These are phyloP conservation scores for Aepyceros melampus DNA, from an alignment of 2,113 vertebrate species.

Conservation along the genomic window DNA sequence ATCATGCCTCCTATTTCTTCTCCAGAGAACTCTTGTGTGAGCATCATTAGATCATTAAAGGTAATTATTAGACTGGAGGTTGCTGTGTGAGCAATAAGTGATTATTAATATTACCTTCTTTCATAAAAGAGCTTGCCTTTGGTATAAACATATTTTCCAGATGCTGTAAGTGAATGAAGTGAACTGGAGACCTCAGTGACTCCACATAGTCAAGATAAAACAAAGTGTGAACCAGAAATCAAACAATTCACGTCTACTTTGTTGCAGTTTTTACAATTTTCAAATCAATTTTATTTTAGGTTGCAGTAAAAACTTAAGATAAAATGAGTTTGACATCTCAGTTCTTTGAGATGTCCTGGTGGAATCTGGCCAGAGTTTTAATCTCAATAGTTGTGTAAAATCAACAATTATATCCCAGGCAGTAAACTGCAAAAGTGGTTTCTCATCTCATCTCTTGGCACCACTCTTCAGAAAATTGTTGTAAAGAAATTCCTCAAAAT, in stretches of 20 bases:
- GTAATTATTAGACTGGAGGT: not conserved
- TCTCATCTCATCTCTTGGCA: not conserved
- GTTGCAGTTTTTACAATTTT: not conserved
- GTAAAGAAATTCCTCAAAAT: not conserved
- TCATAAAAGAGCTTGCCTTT: not conserved
- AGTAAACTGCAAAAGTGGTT: not conserved
- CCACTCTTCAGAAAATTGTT: not conserved
- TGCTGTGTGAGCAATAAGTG: not conserved
- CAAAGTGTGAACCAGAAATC: not conserved
- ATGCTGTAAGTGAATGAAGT: not conserved
- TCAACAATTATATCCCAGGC: rapidly evolving
- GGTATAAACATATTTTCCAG: not conserved
- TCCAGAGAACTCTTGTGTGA: not conserved
- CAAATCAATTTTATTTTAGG: not conserved
- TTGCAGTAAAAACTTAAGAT: not conserved
- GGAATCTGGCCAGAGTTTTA: not conserved
- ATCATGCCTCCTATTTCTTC: not conserved
- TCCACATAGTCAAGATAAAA: not conserved
- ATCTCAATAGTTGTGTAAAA: not conserved
- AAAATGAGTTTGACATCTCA: not conserved
- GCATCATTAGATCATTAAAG: not conserved
- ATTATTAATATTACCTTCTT: not conserved
- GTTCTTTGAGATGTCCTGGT: not conserved
- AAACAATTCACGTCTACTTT: not conserved
- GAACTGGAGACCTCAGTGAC: not conserved